Evolutionary conservation across 2,888 invertebrate species (phyloP), one percentile per base, ranked within the genome.

Genomic region (Heliconius erato): DNA sequence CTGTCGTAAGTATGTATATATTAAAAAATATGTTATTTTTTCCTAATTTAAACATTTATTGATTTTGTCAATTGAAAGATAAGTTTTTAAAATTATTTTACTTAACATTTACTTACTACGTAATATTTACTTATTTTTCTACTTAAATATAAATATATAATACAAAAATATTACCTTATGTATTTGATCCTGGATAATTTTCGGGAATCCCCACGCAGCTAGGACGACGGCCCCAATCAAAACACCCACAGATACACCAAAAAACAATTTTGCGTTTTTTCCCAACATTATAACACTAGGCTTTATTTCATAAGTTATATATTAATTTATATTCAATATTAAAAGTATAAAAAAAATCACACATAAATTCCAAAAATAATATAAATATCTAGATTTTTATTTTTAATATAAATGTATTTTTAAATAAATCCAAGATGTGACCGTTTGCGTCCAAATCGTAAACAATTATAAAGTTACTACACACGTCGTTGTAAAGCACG

Each of bases 131-230:
- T 23, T 59, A 32, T 59, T 19, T 40, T 63, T 54, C 12, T 63
- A 63, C 19, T 78, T 63, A 65, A 80, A 19, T 28, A 71, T 26
- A 28, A 79, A 54, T 76, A 35, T 49, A 76, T 49, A 54, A 26
- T 59, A 68, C 1, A 28, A 49, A 32, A 68, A 63, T 88, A 91
- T 93, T 89, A 96, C 96, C 93, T 96, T 93, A 81, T 94, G 92
- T 83, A 96, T 94, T 89, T 95, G 94, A 78, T 88, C 91, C 69
- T 91, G 91, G 32, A 96, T 90, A 28, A 96, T 93, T 87, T 91
- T 93, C 82, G 96, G 96, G 84, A 96, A 95, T 0, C 96, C 96
- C 94, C 96, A 96, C 77, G 93, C 88, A 0, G 95, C 94, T 83
- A 96, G 85, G 26, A 96, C 86, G 1, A 96, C 91, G 0, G 96